Evolutionary conservation across 2,888 invertebrate species (phyloP).

Genomic region (Archaeoteleia sp.): DNA sequence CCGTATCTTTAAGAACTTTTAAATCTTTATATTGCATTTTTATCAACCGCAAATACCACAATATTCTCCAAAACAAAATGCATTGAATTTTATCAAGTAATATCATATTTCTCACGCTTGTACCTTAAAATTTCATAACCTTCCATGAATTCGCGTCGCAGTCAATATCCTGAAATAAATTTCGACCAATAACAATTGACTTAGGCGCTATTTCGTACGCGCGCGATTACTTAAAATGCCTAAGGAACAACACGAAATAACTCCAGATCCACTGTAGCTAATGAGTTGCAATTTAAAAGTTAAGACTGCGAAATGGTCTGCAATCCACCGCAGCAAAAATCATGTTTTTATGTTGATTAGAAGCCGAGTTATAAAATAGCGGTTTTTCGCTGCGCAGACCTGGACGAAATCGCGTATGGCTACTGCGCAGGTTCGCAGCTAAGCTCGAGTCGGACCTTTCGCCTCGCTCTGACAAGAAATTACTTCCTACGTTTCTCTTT

Average conservation of each 20-base stretch:
- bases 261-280: conserved; percentile 1
- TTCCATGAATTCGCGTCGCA: conserved; percentile 10
- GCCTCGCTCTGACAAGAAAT: conserved; percentile 51
- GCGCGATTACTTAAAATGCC: conserved; percentile 9
- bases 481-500: conserved; percentile 44
- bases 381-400: conserved; percentile 62
- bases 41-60: too few species aligned
- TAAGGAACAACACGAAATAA: conserved; percentile 19
- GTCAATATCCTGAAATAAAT: conserved; percentile 4
- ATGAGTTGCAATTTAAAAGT: conserved; percentile 32
- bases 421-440: conserved; percentile 73
- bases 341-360: conserved; percentile 35
- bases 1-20: too few species aligned
- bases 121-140: too few species aligned
- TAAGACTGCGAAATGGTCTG: conserved; percentile 65
- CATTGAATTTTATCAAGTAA: too few species aligned
- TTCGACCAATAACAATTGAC: conserved; percentile 7
- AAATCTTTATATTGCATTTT: too few species aligned
- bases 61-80: too few species aligned
- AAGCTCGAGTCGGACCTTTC: conserved; percentile 72
- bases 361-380: conserved; percentile 60
- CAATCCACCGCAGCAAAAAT: conserved; percentile 57
- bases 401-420: conserved; percentile 42
- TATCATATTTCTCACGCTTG: too few species aligned
- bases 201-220: neutral